These are phyloP conservation scores for Protobothrops flavoviridis DNA, from an alignment of 2,113 vertebrate genomes.

Conservation along the genomic window DNA sequence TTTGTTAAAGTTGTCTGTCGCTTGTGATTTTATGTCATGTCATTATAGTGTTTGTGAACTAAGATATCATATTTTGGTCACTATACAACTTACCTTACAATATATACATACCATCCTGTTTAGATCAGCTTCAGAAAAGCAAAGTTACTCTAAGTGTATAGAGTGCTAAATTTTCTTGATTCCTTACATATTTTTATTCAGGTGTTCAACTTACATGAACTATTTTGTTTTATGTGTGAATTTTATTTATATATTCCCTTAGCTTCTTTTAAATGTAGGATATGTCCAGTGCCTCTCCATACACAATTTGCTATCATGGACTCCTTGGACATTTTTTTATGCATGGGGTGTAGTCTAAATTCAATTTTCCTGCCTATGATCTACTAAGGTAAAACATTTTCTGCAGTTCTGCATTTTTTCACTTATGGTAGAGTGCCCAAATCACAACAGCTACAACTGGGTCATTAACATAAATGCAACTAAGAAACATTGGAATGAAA, in stretches of 20 bases:
- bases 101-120: neutral
- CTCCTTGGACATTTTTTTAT: neutral
- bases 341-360: neutral
- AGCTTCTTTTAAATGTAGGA: neutral
- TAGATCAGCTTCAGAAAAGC: neutral
- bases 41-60: neutral
- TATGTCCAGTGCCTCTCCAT: neutral
- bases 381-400: neutral
- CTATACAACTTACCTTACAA: neutral
- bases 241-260: neutral
- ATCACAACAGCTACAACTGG: neutral
- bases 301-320: neutral
- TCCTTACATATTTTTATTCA: neutral
- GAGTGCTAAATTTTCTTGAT: neutral
- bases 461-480: neutral
- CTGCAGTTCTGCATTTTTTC: neutral
- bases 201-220: neutral
- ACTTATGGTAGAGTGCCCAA: neutral
- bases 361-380: neutral
- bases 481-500: too few relatives aligned
- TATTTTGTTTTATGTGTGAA: neutral
- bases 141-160: neutral
- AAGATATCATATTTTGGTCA: neutral
- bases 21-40: neutral
- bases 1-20: neutral